Evolutionary conservation across 2,888 invertebrate genomes (phyloP).

Genomic region (Protodeltote pygarga): DNA sequence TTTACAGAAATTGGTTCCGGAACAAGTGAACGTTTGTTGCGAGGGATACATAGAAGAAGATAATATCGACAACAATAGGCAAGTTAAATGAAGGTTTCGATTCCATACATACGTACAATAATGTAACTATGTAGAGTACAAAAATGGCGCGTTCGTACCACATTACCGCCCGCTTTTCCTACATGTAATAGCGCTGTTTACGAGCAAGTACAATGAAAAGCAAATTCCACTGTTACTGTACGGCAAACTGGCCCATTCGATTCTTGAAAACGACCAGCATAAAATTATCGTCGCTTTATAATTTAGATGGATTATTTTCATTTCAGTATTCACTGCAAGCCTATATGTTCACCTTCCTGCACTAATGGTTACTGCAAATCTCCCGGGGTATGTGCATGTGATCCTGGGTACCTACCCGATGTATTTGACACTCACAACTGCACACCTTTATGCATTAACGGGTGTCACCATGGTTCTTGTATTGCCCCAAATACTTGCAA

Average conservation of each 20-base stretch:
- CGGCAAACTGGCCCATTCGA: too few species aligned
- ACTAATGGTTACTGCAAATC: constrained; percentile 47
- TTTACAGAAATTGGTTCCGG: constrained; percentile 37
- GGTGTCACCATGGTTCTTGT: constrained; percentile 41
- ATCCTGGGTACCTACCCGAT: constrained; percentile 40
- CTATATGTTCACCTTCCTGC: constrained; percentile 46
- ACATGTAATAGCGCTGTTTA: too few species aligned
- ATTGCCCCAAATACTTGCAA: constrained; percentile 33
- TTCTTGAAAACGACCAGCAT: too few species aligned
- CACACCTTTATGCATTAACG: constrained; percentile 42
- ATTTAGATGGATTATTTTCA: background rate
- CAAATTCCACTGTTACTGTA: too few species aligned
- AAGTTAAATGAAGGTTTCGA: background rate
- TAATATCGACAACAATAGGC: constrained; percentile 27
- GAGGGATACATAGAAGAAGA: constrained; percentile 45
- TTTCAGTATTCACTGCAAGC: constrained; percentile 47
- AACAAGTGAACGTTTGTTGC: constrained; percentile 43
- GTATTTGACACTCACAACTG: constrained; percentile 25
- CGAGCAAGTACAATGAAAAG: too few species aligned
- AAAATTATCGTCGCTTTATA: too few species aligned
- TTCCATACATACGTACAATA: too few species aligned
- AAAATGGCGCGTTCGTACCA: too few species aligned
- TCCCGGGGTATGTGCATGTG: constrained; percentile 48
- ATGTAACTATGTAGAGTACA: too few species aligned
- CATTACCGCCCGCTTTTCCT: too few species aligned